Conservation (phyloP, 1,140 invertebrate genomes). For the Idris sp. region DNA sequence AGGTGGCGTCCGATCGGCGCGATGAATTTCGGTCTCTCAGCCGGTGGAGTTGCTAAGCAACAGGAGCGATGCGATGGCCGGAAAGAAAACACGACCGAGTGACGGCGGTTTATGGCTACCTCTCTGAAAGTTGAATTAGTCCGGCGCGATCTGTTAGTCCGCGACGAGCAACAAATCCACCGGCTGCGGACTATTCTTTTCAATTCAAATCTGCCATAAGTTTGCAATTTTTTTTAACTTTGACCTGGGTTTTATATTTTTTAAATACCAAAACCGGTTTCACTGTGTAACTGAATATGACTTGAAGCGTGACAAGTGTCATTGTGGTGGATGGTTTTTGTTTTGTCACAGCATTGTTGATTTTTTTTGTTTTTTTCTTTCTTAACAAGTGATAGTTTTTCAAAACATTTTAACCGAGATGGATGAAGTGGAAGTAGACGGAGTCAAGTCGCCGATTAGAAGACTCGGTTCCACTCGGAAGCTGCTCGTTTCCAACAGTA, state of each 20-base stretch:
- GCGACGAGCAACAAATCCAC: too few relatives aligned
- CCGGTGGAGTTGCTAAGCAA: conserved; percentile 60
- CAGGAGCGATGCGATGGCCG: conserved; percentile 60
- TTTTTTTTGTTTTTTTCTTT: conserved; percentile 6
- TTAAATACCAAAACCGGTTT: too few relatives aligned
- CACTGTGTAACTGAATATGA: too few relatives aligned
- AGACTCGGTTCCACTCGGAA: conserved; percentile 88
- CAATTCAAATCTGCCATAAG: too few relatives aligned
- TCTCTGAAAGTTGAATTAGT: conserved; percentile 61
- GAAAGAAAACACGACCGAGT: too few relatives aligned
- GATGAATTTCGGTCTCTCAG: conserved; percentile 37
- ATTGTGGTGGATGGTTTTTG: too few relatives aligned
- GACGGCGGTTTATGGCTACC: conserved; percentile 55
- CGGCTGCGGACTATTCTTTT: too few relatives aligned
- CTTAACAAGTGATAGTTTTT: too few relatives aligned
- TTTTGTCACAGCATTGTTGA: conserved; percentile 3
- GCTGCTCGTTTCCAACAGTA: conserved; percentile 86
- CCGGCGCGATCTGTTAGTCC: conserved; percentile 59
- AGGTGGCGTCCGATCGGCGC: conserved; percentile 43
- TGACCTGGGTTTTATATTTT: too few relatives aligned
- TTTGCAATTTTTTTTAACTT: too few relatives aligned
- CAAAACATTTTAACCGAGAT: too few relatives aligned
- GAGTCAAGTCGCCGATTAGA: conserved; percentile 85
- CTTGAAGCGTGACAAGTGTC: too few relatives aligned
- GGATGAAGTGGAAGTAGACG: conserved; percentile 84